These are phyloP conservation scores for Deilephila porcellus DNA, from an alignment of 2,888 invertebrate genomes.

Conservation along the genomic window DNA sequence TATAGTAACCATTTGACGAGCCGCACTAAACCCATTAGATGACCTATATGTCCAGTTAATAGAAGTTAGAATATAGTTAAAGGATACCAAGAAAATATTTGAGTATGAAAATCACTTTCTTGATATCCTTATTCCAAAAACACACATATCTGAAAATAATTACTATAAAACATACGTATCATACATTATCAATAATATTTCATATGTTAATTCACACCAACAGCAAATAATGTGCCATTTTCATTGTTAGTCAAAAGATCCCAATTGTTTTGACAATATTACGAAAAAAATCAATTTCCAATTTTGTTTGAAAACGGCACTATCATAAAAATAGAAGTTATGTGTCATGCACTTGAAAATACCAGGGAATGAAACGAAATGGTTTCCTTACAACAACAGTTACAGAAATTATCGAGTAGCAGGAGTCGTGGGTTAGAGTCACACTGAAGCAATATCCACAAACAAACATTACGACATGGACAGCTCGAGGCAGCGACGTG, in stretches of 20 bases:
- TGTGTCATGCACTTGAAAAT: constrained; percentile 68
- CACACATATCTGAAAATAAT: constrained; percentile 8
- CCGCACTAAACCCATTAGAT: background rate
- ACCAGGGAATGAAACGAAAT: constrained; percentile 21
- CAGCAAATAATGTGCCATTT: constrained; percentile 55
- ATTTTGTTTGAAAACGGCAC: constrained; percentile 61
- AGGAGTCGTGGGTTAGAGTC: constrained; percentile 65
- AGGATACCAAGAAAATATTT: constrained; percentile 12
- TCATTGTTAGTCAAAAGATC: constrained; percentile 38
- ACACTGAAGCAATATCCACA: constrained; percentile 78
- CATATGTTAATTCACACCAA: constrained; percentile 28
- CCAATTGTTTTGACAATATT: background rate
- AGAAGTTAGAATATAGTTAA: background rate
- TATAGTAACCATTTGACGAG: background rate
- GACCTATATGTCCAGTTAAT: background rate
- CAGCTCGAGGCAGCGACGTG: constrained; percentile 75
- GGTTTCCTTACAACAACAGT: constrained; percentile 31
- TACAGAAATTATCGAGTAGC: constrained; percentile 46
- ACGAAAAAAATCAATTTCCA: background rate
- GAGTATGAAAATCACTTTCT: background rate
- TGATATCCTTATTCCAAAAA: background rate
- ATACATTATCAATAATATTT: background rate
- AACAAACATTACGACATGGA: constrained; percentile 80
- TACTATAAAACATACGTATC: constrained; percentile 1
- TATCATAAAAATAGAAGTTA: constrained; percentile 59